phyloP scores from a whole-genome alignment of 1,140 invertebrate genomes.

The Pectinophora gossypiella region DNA sequence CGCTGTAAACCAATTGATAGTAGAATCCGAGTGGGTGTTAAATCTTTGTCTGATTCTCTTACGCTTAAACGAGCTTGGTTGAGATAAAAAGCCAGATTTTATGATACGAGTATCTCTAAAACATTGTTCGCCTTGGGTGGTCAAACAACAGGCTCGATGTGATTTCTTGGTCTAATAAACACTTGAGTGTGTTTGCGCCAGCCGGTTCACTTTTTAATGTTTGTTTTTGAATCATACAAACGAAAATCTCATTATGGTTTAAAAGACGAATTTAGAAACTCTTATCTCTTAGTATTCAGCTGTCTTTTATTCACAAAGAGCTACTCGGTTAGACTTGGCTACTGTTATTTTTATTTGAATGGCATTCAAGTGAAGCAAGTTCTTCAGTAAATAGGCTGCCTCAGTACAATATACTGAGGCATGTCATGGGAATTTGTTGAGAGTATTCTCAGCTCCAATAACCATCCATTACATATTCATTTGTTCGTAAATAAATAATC shows the following conservation, averaged over 20 bases:
- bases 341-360: too few relatives aligned
- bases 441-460: too few relatives aligned
- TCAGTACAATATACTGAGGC: too few relatives aligned
- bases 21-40: constrained; percentile 50
- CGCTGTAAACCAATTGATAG: constrained; percentile 36
- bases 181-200: constrained; percentile 40
- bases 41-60: constrained; percentile 48
- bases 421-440: too few relatives aligned
- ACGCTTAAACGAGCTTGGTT: constrained; percentile 31
- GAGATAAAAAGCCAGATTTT: constrained; percentile 68
- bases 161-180: constrained; percentile 51
- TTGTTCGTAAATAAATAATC: too few relatives aligned
- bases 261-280: not conserved
- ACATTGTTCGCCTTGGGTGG: constrained; percentile 69
- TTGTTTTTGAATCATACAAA: constrained; percentile 41
- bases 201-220: constrained; percentile 38
- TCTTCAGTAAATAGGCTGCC: too few relatives aligned
- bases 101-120: constrained; percentile 53
- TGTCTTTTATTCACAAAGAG: too few relatives aligned
- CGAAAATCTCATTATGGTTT: too few relatives aligned
- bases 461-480: too few relatives aligned
- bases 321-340: too few relatives aligned
- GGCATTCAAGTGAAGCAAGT: too few relatives aligned
- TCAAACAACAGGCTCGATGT: constrained; percentile 38
- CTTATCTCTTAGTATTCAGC: too few relatives aligned